phyloP scores from a whole-genome alignment of 2,797 vertebrate species.

The Odontamblyopus lacepedii region DNA sequence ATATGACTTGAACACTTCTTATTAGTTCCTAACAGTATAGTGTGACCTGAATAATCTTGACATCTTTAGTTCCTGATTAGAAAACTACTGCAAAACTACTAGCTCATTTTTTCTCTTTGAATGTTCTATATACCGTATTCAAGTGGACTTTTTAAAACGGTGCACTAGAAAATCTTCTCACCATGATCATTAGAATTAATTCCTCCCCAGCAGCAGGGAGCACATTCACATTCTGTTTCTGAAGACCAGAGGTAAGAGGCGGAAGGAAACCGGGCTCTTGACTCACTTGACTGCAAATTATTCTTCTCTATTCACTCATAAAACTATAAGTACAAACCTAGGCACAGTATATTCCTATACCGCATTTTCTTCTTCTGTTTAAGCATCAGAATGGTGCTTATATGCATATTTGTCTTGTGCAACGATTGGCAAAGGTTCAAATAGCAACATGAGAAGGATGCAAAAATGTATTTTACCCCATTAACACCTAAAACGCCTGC shows the following conservation, averaged over 20 bases:
- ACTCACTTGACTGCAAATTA: too few relatives aligned
- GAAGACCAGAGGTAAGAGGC: background rate
- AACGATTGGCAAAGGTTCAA: background rate
- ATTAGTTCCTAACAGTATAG: too few relatives aligned
- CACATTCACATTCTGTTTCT: slow-evolving; percentile 3
- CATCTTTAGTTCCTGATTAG: too few relatives aligned
- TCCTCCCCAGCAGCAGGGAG: background rate
- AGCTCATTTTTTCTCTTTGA: background rate
- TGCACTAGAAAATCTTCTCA: background rate
- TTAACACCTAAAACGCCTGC: too few relatives aligned
- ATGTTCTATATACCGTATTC: background rate
- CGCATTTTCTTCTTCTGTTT: too few relatives aligned
- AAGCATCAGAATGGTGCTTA: background rate
- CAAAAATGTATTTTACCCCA: background rate
- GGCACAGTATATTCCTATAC: background rate
- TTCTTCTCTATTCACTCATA: background rate
- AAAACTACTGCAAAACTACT: too few relatives aligned
- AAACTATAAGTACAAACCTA: background rate
- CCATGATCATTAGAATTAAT: background rate
- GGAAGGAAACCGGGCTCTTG: background rate
- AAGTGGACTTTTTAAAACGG: background rate
- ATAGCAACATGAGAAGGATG: background rate
- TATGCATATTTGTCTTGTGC: background rate
- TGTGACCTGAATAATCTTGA: too few relatives aligned
- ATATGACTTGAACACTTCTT: too few relatives aligned